A percentile compares a stretch with the other conserved stretches of the same genome.
Evolutionary conservation across 2,888 invertebrate genomes (phyloP).

Genomic region (Lasius platythorax): DNA sequence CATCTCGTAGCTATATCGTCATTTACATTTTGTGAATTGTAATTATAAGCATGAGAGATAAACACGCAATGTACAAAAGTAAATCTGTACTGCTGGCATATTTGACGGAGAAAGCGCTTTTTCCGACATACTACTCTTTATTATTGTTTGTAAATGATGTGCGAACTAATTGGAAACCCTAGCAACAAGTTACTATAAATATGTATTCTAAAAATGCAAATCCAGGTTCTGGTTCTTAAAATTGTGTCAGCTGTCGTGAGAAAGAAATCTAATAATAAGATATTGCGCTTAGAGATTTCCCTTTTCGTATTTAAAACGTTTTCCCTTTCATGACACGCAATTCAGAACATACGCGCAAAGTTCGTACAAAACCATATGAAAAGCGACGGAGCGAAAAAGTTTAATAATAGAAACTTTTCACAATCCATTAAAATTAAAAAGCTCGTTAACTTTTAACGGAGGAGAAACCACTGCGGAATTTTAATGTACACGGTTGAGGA

Average conservation of each 20-base stretch:
- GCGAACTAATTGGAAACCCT: neutral
- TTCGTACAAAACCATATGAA: slow-evolving; percentile 14
- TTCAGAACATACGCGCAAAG: neutral
- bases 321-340: neutral
- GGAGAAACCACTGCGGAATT: neutral
- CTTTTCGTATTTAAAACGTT: slow-evolving; percentile 4
- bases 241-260: neutral
- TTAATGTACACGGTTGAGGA: neutral
- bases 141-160: neutral
- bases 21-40: slow-evolving; percentile 2
- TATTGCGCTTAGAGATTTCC: neutral
- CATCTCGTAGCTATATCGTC: neutral
- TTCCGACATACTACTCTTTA: neutral
- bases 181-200: neutral
- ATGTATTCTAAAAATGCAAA: neutral
- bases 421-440: slow-evolving; percentile 36
- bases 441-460: slow-evolving; percentile 28
- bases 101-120: neutral
- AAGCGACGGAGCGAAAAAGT: neutral
- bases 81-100: neutral
- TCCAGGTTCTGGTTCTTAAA: neutral
- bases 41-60: neutral
- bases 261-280: neutral
- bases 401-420: slow-evolving; percentile 32
- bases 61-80: neutral